Evolutionary conservation across 2,797 vertebrate species (phyloP), one percentile per base, ranked within the genome.

Genomic region (Pipistrellus nathusii): DNA sequence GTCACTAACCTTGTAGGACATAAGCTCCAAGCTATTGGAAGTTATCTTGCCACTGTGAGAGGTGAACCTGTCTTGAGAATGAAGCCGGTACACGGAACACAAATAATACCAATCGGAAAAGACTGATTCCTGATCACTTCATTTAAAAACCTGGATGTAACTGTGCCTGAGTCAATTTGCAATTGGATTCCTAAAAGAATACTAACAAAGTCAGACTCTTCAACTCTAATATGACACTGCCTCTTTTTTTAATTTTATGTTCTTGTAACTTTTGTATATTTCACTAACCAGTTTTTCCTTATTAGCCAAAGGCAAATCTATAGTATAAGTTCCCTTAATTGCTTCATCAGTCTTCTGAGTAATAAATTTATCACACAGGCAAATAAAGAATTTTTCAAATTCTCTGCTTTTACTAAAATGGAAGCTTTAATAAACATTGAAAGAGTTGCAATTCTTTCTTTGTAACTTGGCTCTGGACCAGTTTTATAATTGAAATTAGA

Each of bases 291-390:
- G 48, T 66, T 68, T 88, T 94, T 85, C 30, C 32, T 88, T 57
- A 25, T 38, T 85, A 66, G 44, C 59, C 46, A 62, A 85, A 93
- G 35, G 81, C 84, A 85, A 57, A 32, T 77, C n/a, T 55, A 82
- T 14, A 30, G 14, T 51, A 20, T 72, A 55, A 57, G 20, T 69
- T 80, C 17, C 12, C 27, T 55, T 46, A 72, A 77, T 78, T 83
- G 35, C 30, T 92, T 66, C 71, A 23, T 86, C 25, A 10, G 6
- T 48, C 51, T 55, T 64, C n/a, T 72, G 66, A 92, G 32, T 21
- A 80, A 80, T 62, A 46, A 84, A 93, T 80, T 84, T 62, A 87
- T 84, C 68, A 95, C 15, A 17, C 23, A 90, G 51, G 4, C 44
- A 83, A 83, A 17, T 46, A 78, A 68, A 84, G 11, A 73, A 55